phyloP scores from a whole-genome alignment of 2,797 vertebrate species.

The Stomatorhinus walkeri region DNA sequence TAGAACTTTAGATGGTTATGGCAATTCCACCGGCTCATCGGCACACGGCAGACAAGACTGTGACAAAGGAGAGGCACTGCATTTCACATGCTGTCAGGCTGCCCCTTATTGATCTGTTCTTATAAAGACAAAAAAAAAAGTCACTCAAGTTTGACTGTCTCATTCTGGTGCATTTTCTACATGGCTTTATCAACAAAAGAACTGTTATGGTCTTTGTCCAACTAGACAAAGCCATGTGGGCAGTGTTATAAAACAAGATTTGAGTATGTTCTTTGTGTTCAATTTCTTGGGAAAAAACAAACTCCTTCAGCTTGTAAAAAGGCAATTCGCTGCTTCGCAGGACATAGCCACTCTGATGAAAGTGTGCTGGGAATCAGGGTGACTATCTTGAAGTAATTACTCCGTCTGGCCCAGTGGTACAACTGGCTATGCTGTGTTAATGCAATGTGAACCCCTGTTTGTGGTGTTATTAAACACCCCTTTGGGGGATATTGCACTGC shows the following conservation, averaged over 20 bases:
- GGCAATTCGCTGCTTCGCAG: not conserved
- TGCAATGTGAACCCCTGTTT: not conserved
- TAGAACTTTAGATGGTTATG: not conserved
- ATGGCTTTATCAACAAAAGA: not conserved
- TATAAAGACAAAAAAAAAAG: not conserved
- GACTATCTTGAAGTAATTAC: slow-evolving; percentile 5
- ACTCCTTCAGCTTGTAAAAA: not conserved
- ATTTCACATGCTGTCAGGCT: not conserved
- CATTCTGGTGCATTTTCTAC: not conserved
- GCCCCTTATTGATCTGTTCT: not conserved
- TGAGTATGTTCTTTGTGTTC: not conserved
- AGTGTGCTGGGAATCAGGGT: not conserved
- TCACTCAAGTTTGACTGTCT: not conserved
- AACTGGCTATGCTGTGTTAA: not conserved
- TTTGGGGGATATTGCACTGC: not conserved
- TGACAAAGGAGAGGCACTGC: not conserved
- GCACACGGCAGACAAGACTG: not conserved
- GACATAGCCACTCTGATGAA: not conserved
- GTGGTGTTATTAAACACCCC: not conserved
- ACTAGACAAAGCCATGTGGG: not conserved
- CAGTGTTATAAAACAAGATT: not conserved
- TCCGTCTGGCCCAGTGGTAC: not conserved
- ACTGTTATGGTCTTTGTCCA: not conserved
- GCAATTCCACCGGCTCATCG: not conserved
- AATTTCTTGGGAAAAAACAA: not conserved